Conservation (phyloP, 2,113 vertebrate genomes). For the Chamaea fasciata region DNA sequence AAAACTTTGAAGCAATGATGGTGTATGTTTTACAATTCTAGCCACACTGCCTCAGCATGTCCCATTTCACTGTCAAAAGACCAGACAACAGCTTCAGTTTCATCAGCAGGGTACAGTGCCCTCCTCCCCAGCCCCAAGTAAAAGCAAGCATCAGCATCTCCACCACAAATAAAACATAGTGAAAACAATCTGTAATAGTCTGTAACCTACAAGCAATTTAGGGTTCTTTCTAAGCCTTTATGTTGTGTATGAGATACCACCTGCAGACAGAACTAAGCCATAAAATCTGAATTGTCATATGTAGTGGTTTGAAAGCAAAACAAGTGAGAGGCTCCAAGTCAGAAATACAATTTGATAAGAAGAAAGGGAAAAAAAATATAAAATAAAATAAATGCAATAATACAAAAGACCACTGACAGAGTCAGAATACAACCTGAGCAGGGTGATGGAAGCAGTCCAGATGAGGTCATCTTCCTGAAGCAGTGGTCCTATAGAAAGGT, state of each 20-base stretch:
- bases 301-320: too few relatives aligned
- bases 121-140: rapidly evolving
- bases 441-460: too few relatives aligned
- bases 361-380: too few relatives aligned
- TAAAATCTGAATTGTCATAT: neutral
- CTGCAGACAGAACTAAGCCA: neutral
- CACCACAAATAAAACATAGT: rapidly evolving
- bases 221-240: neutral
- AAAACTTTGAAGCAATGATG: neutral
- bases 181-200: neutral
- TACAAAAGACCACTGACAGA: too few relatives aligned
- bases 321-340: too few relatives aligned
- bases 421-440: too few relatives aligned
- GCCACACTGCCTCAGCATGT: rapidly evolving
- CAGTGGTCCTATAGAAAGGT: too few relatives aligned
- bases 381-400: too few relatives aligned
- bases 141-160: neutral
- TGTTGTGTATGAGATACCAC: neutral
- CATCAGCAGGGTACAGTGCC: neutral
- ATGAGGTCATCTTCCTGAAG: too few relatives aligned
- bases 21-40: neutral
- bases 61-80: neutral
- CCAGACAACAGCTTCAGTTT: neutral
- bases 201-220: neutral
- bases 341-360: too few relatives aligned